phyloP scores from a whole-genome alignment of 1,140 invertebrate genomes.

The Radopholus similis region DNA sequence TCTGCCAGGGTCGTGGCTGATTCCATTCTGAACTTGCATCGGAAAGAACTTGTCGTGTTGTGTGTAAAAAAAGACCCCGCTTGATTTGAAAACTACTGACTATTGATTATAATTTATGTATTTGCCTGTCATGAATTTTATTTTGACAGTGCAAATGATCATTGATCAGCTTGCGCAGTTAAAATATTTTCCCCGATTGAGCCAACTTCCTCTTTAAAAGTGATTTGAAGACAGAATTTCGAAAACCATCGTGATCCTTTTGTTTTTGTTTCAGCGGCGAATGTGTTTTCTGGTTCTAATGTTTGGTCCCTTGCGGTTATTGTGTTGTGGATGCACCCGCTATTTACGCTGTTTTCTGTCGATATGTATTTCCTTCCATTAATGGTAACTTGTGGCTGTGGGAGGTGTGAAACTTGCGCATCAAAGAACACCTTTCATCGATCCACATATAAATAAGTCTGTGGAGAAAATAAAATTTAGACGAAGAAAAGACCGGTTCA shows the following conservation, averaged over 20 bases:
- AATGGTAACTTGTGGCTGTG: too few species aligned
- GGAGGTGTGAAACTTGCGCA: too few species aligned
- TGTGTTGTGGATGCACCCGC: too few species aligned
- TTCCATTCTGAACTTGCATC: conserved; percentile 72
- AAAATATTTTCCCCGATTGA: neutral
- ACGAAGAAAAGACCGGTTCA: too few species aligned
- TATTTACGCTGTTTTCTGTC: too few species aligned
- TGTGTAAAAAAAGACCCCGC: neutral
- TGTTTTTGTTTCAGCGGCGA: conserved; percentile 18
- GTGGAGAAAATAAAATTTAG: too few species aligned
- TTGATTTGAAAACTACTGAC: neutral
- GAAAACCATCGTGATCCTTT: neutral
- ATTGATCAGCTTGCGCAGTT: too few species aligned
- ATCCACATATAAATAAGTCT: too few species aligned
- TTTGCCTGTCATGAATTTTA: neutral
- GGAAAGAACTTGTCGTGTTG: conserved; percentile 26
- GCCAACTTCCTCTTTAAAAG: neutral
- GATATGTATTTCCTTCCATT: too few species aligned
- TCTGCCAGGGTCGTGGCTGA: conserved; percentile 76
- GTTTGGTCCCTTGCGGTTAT: too few species aligned
- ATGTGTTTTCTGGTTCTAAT: too few species aligned
- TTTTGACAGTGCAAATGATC: neutral
- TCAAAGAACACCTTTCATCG: too few species aligned
- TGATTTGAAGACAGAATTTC: neutral
- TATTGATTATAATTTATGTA: neutral